These are phyloP conservation scores for Australoheros facetus DNA, from an alignment of 2,797 vertebrate species.

Conservation along the genomic window DNA sequence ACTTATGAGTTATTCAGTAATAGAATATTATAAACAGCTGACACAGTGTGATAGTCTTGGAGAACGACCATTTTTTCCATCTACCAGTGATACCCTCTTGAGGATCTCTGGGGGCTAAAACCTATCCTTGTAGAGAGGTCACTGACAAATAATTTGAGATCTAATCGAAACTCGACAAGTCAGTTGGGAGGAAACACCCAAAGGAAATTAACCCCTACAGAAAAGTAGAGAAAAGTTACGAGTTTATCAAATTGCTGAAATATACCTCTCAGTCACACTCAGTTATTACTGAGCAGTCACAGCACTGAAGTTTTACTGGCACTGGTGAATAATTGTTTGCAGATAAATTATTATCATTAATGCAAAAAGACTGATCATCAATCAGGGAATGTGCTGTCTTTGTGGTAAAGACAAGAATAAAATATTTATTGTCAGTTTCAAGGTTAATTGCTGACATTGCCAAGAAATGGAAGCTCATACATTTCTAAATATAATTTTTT, in stretches of 20 bases:
- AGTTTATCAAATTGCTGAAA: background rate
- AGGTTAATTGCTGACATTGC: background rate
- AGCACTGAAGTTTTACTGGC: background rate
- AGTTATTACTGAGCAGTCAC: background rate
- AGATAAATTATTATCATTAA: background rate
- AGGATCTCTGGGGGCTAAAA: background rate
- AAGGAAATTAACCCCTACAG: background rate
- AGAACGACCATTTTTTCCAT: background rate
- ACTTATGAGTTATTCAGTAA: conserved; percentile 11
- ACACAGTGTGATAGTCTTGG: background rate
- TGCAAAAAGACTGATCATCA: background rate
- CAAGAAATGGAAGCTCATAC: background rate
- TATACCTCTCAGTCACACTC: background rate
- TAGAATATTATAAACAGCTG: conserved; percentile 1
- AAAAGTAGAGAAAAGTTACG: background rate
- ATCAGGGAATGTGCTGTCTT: background rate
- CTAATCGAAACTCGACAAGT: background rate
- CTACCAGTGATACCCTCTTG: background rate
- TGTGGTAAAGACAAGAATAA: background rate
- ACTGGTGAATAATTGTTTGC: background rate
- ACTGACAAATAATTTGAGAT: background rate
- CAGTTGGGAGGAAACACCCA: background rate
- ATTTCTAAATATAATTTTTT: background rate
- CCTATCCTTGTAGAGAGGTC: background rate
- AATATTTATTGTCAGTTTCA: background rate